Base-by-base conservation (phyloP, 1,140 invertebrate species). In the Apolygus lucorum region DNA sequence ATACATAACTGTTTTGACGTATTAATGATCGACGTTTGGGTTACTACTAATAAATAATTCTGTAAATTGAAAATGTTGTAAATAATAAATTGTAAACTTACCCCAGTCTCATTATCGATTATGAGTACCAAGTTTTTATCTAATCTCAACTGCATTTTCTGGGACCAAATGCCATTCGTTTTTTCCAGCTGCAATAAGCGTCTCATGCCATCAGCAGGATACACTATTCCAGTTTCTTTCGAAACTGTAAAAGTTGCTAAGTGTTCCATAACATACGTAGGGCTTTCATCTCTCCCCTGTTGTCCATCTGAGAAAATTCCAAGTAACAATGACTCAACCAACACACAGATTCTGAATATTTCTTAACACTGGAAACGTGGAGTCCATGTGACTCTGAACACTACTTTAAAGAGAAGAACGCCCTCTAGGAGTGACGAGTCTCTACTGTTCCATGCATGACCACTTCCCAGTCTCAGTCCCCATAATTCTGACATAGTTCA, bases 111-210 rank as follows among this genome's bases (percentile, higher is more conserved):
- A 77, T 93, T 95, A 77, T 98, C 96, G 84, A 98, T 91, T 65
- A 98, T 94, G 24, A 97, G 85, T 68, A 98, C 88, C 88, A 90
- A 92, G 74, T 87, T 79, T 63, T 88, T 85, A 75, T 97, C 94
- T 52, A 98, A 80, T 73, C 90, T 87, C 34, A 98, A 81, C 75
- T 94, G 87, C 92, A 98, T 97, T 78, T 96, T 96, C 81, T 99
- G 96, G 34, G 95, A 98, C 96, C 96, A 99, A 78, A 99, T 98
- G 74, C 95, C 95, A 75, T 93, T 96, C 28, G 92, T 93, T 81
- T 97, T 97, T 82, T 99, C 97, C 81, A 99, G 87, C 79, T 97
- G 93, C 25, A 97, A 83, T 59, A 99, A 84, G 49, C 95, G 84
- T 24, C 95, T 83, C 87, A 99, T 95, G n/a, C 97, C 97, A 82